A percentile compares a stretch with the other conserved stretches of the same genome.
Evolutionary conservation across 2,888 invertebrate species (phyloP).

Genomic region (Halocaridina rubra): DNA sequence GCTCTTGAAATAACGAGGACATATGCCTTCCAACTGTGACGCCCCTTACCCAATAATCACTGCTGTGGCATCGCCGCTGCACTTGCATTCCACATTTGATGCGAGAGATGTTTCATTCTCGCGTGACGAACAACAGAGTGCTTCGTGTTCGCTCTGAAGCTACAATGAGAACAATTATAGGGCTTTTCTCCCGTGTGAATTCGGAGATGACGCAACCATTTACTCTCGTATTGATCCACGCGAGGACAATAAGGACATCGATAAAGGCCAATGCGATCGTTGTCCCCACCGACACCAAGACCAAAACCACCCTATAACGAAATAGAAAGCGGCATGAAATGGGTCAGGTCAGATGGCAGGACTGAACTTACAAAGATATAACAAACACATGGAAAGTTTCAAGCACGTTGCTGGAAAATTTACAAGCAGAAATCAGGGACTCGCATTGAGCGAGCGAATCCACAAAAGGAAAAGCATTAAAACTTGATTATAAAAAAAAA

Average conservation of each 20-base stretch:
- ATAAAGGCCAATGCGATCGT: constrained; percentile 16
- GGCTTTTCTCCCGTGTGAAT: constrained; percentile 44
- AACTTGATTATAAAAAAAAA: too few relatives aligned
- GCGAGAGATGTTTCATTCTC: constrained; percentile 30
- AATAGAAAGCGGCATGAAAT: constrained; percentile 23
- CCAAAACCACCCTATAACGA: constrained; percentile 39
- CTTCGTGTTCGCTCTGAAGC: constrained; percentile 40
- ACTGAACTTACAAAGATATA: too few relatives aligned
- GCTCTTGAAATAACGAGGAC: too few relatives aligned
- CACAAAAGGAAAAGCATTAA: too few relatives aligned
- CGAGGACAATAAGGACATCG: constrained; percentile 40
- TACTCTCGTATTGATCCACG: constrained; percentile 41
- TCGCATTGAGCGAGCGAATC: too few relatives aligned
- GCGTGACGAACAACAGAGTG: constrained; percentile 38
- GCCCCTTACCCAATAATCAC: not conserved
- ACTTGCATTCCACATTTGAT: constrained; percentile 15
- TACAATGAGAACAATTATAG: constrained; percentile 20
- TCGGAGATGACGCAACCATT: constrained; percentile 39
- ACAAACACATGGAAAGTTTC: too few relatives aligned
- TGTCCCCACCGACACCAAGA: too few relatives aligned
- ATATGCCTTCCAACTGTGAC: too few relatives aligned
- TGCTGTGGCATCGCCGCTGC: not conserved
- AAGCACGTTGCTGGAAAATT: too few relatives aligned
- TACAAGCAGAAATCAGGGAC: too few relatives aligned
- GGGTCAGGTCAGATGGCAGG: not conserved